Evolutionary conservation across 2,113 vertebrate species (phyloP), one percentile per base, ranked within the genome.

Genomic region (Lagopus muta): DNA sequence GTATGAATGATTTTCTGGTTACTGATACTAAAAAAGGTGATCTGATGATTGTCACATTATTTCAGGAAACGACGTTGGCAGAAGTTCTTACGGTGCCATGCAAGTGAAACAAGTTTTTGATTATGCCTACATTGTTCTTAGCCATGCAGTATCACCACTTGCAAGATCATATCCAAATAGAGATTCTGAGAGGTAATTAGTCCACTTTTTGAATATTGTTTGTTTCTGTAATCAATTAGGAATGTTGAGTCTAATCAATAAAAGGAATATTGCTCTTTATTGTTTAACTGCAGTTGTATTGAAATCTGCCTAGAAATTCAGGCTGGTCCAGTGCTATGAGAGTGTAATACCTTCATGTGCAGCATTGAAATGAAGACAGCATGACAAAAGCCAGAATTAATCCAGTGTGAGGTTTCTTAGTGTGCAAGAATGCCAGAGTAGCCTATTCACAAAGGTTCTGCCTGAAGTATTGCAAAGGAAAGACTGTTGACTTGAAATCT

Each of bases 81-180:
- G 99, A 89, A 99, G 99, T 96, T 99, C 99, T 40, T 99, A 99
- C 0, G 99, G 99, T 92, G 99, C 99, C 97, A 99, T 99, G 98
- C 99, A 99, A 98, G 99, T 99, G 97, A 99, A 99, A 96, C 99
- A 99, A 97, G 99, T 99, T 18, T 99, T 99, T 77, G 99, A 99
- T 97, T 99, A 99, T 47, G 99, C 99, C 89, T 99, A 99, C 75
- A 98, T 99, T 66, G 98, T 99, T 55, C 98, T 99, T 94, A 99
- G 98, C 95, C 99, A 99, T 10, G 99, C 99, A 1, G 99, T 99
- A 87, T 99, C 98, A 3, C 99, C 98, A 25, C 98, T 99, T 48
- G 99, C 99, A 96, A 99, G 98, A 97, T 98, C 98, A 94, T 99
- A 99, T 75, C 99, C 99, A 86, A 99, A 99, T 70, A 98, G 98